These are phyloP conservation scores for Macrophya annulata DNA, from an alignment of 2,888 invertebrate species.

Conservation along the genomic window DNA sequence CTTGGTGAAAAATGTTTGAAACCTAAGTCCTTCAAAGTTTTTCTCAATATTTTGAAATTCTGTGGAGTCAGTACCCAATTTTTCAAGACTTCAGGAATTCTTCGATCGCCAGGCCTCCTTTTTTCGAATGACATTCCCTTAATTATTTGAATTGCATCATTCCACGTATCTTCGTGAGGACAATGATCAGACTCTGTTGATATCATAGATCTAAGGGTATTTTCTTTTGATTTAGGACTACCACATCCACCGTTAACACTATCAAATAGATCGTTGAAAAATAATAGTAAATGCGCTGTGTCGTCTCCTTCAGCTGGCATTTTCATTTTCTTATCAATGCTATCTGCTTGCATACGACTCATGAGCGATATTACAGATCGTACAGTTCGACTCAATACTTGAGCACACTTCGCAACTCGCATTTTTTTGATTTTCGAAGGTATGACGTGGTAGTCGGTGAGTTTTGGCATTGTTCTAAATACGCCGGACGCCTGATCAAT, in stretches of 20 bases:
- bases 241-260: conserved; percentile 23
- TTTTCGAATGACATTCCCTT: too few relatives aligned
- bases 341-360: not conserved
- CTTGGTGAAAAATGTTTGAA: too few relatives aligned
- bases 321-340: not conserved
- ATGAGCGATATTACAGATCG: not conserved
- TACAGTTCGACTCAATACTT: conserved; percentile 22
- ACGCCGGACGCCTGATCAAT: conserved; percentile 12
- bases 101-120: too few relatives aligned
- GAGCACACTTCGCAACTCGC: conserved; percentile 16
- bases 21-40: too few relatives aligned
- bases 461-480: conserved; percentile 26
- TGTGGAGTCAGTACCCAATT: too few relatives aligned
- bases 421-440: conserved; percentile 7
- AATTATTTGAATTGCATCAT: too few relatives aligned
- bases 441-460: not conserved
- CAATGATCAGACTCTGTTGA: not conserved
- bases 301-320: conserved; percentile 8
- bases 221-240: conserved; percentile 1
- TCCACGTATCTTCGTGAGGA: conserved; percentile 2
- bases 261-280: conserved; percentile 6
- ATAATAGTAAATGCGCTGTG: not conserved
- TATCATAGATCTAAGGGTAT: not conserved
- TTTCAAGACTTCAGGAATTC: too few relatives aligned
- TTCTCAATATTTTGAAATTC: too few relatives aligned